These are phyloP conservation scores for Atrichornis clamosus DNA, from an alignment of 2,113 vertebrate species.

Conservation along the genomic window DNA sequence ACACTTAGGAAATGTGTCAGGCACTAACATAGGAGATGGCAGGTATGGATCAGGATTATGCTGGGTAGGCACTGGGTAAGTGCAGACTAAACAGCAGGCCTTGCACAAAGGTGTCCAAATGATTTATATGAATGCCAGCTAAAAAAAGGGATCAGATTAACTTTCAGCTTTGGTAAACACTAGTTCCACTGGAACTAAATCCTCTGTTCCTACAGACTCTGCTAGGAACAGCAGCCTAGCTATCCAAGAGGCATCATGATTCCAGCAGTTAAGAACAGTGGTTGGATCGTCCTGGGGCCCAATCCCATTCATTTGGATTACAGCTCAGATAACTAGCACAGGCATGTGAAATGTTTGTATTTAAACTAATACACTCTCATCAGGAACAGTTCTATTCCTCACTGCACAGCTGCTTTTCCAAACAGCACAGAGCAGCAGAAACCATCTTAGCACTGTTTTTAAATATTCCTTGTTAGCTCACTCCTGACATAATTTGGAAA, in stretches of 20 bases:
- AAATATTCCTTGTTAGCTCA: not conserved
- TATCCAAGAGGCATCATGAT: rapidly evolving
- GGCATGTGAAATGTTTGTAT: not conserved
- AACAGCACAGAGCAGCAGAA: not conserved
- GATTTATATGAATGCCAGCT: not conserved
- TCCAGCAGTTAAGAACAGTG: not conserved
- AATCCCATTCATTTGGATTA: not conserved
- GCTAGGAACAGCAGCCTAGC: not conserved
- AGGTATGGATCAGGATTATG: not conserved
- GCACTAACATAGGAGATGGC: not conserved
- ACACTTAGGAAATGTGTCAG: not conserved
- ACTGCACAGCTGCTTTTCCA: not conserved
- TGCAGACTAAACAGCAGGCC: not conserved
- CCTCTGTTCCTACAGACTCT: not conserved
- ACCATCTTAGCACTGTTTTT: not conserved
- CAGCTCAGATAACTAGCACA: not conserved
- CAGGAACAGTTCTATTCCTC: not conserved
- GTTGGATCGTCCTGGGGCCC: not conserved
- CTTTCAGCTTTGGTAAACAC: not conserved
- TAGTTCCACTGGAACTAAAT: not conserved
- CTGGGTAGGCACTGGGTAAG: not conserved
- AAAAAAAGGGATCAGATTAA: not conserved
- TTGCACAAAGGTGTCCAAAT: not conserved
- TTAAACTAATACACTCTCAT: not conserved
- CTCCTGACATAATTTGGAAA: not conserved